Conservation (phyloP, 2,888 invertebrate species). For the Falcaria lacertinaria region DNA sequence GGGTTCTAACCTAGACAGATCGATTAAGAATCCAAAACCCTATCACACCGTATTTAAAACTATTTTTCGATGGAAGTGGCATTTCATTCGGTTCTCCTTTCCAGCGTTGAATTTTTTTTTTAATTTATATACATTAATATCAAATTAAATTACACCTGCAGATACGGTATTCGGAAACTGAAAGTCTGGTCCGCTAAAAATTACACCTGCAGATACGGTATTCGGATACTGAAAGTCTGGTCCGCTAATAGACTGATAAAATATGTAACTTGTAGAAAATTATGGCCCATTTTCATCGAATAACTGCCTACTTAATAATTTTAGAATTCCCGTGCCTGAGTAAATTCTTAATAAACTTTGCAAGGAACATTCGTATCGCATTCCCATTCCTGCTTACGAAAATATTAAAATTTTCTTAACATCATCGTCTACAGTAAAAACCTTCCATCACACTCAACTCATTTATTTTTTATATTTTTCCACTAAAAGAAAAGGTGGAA, state of each 20-base stretch:
- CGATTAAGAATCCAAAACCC: no score
- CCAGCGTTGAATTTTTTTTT: no score
- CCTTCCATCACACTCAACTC: conserved; percentile 42
- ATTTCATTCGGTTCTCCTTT: no score
- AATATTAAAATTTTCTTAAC: conserved; percentile 42
- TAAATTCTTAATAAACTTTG: conserved; percentile 48
- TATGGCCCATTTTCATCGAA: conserved; percentile 22
- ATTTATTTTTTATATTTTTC: conserved; percentile 47
- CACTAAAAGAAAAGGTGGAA: conserved; percentile 39
- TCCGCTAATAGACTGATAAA: not conserved
- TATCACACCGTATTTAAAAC: no score
- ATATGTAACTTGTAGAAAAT: conserved; percentile 3
- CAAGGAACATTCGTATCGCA: conserved; percentile 27
- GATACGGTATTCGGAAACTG: not conserved
- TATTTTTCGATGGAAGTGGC: no score
- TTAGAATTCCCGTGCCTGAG: conserved; percentile 18
- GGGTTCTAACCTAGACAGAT: no score
- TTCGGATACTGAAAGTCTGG: not conserved
- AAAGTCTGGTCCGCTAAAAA: not conserved
- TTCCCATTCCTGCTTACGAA: conserved; percentile 17
- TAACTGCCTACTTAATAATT: conserved; percentile 18
- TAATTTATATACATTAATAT: no score
- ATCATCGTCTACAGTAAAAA: conserved; percentile 11
- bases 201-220: not conserved
- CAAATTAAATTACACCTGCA: not conserved